phyloP scores from a whole-genome alignment of 2,888 invertebrate genomes.

The Eristalis tenax region DNA sequence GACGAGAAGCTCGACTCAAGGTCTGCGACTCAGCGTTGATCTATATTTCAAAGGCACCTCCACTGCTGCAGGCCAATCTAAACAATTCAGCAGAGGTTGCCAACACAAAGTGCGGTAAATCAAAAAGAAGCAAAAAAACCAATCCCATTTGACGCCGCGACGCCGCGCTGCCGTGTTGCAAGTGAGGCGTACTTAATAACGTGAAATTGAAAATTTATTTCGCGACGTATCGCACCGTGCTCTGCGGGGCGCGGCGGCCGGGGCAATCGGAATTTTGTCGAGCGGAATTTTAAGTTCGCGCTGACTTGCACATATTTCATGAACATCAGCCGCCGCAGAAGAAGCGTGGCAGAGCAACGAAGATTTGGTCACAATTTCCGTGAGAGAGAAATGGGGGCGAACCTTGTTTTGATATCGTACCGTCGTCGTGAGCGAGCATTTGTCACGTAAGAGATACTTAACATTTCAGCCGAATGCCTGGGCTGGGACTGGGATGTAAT shows the following conservation, averaged over 20 bases:
- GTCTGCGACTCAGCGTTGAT: background rate
- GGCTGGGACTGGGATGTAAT: conserved; percentile 15
- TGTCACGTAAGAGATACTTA: conserved; percentile 59
- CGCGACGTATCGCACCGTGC: background rate
- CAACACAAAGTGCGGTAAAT: background rate
- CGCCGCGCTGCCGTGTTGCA: background rate
- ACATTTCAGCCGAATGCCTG: conserved; percentile 16
- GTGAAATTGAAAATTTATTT: background rate
- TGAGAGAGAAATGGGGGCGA: conserved; percentile 54
- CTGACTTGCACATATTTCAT: background rate
- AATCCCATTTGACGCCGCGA: background rate
- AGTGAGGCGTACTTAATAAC: background rate
- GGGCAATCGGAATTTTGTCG: background rate
- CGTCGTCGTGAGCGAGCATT: conserved; percentile 34
- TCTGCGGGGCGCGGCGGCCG: background rate
- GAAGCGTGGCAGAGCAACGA: conserved; percentile 11
- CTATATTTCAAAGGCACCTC: background rate
- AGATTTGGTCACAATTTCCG: conserved; percentile 60
- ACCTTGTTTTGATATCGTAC: conserved; percentile 25
- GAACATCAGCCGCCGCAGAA: background rate
- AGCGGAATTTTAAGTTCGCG: background rate
- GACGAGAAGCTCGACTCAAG: background rate
- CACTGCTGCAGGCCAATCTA: background rate
- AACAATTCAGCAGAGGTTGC: background rate
- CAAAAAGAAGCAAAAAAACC: background rate